Evolutionary conservation across 2,113 vertebrate genomes (phyloP).

Genomic region (Dasyurus viverrinus): DNA sequence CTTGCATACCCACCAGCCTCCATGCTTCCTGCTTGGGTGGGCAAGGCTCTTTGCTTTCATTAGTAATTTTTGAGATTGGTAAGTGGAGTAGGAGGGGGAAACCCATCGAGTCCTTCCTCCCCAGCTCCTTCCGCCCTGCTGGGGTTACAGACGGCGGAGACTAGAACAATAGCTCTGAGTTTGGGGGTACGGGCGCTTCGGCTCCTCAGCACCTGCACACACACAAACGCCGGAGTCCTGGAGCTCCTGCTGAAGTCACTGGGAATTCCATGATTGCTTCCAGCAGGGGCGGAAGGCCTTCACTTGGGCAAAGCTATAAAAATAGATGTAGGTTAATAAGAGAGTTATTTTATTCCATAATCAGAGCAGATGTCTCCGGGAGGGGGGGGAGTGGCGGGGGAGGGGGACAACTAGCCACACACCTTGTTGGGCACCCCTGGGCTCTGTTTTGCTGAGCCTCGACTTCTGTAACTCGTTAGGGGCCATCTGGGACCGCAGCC

Average conservation of each 20-base stretch:
- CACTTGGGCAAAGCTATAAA: neutral
- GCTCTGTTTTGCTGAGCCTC: neutral
- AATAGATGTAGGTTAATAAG: neutral
- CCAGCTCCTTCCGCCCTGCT: neutral
- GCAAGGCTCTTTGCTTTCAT: neutral
- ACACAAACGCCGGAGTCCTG: neutral
- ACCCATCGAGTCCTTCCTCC: neutral
- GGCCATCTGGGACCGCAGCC: conserved; percentile 13
- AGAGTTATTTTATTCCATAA: neutral
- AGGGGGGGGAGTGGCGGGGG: neutral
- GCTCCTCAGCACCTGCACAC: neutral
- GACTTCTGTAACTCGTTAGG: neutral
- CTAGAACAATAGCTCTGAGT: neutral
- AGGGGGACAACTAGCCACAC: neutral
- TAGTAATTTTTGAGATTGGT: neutral
- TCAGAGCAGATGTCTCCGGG: neutral
- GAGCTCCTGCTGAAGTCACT: no score
- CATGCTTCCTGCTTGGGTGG: neutral
- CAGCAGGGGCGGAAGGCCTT: neutral
- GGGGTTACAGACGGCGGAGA: neutral
- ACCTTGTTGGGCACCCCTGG: neutral
- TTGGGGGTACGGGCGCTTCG: neutral
- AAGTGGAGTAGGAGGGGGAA: neutral
- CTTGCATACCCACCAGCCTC: neutral
- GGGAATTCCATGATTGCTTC: neutral